Base-by-base conservation (phyloP, 2,113 vertebrate genomes). In the Hippoglossus stenolepis region DNA sequence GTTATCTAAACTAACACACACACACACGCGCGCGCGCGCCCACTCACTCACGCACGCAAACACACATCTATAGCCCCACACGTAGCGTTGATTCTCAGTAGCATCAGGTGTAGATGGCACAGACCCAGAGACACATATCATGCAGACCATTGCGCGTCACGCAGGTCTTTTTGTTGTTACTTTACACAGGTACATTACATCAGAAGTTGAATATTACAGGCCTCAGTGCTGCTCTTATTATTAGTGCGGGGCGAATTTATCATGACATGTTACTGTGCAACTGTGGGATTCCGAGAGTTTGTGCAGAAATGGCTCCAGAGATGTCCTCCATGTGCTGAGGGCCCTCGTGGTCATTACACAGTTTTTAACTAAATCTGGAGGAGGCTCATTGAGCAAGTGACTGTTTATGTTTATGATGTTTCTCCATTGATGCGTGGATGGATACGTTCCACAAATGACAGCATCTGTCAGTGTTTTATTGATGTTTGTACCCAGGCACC, bases 1-100 rank as follows among this genome's bases (percentile, higher is more conserved):
- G 94, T 95, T 95, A 95, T 95, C 94, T 93, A 94, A 94, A 95
- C 94, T 91, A 92, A 90, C 92, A 94, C 92, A 94, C 91, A 90
- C 88, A 88, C 85, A 74, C 87, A 54, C 62, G 64, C 80, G 76
- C 76, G 67, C 62, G 11, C 61, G 2, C 62, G 15, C 64, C 9
- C 60, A 64, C 59, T 31, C 65, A 18, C 43, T 4, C 40, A 64
- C 54, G 40, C 87, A 65, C 82, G 83, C 77, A 78, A 65, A 85
- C 80, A 85, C 77, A 78, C 64, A 85, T 71, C 82, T 78, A 76
- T 80, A 79, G 83, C 73, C 87, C 84, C 84, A 83, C 86, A 87
- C 87, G 91, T 85, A 86, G 77, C 72, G 77, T 89, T 91, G 83
- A 90, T 91, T 92, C 78, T 90, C 86, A 73, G 87, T 87, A 85